phyloP scores from a whole-genome alignment of 2,888 invertebrate species.

The Ophraella communa region DNA sequence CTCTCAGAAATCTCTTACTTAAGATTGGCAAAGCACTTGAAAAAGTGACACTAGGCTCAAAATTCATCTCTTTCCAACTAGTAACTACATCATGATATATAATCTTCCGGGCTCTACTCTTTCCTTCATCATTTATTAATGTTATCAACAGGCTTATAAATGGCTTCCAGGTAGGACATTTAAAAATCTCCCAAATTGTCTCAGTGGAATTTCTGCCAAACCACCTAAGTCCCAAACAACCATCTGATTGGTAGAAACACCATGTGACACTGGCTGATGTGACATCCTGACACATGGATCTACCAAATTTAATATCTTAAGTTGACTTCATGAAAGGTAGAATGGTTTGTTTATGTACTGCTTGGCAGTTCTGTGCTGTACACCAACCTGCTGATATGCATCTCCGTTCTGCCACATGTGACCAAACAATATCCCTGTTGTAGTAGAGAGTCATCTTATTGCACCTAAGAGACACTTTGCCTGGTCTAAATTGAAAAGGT shows the following conservation, averaged over 20 bases:
- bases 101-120: not conserved
- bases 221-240: not conserved
- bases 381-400: no score
- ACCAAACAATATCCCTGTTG: no score
- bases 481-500: no score
- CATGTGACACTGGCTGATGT: not conserved
- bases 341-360: no score
- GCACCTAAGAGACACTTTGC: no score
- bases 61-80: not conserved
- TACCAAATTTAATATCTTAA: not conserved
- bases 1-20: not conserved
- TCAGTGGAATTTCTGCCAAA: not conserved
- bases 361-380: no score
- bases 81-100: not conserved
- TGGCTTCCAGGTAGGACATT: not conserved
- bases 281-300: not conserved
- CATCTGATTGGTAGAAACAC: not conserved
- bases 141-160: not conserved
- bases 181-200: not conserved
- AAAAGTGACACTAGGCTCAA: not conserved
- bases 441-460: no score
- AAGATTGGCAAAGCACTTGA: not conserved
- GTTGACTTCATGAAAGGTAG: no score
- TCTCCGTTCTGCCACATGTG: no score
- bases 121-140: not conserved